Base-by-base conservation (phyloP, 2,888 invertebrate species). In the Sarcophaga rosellei region DNA sequence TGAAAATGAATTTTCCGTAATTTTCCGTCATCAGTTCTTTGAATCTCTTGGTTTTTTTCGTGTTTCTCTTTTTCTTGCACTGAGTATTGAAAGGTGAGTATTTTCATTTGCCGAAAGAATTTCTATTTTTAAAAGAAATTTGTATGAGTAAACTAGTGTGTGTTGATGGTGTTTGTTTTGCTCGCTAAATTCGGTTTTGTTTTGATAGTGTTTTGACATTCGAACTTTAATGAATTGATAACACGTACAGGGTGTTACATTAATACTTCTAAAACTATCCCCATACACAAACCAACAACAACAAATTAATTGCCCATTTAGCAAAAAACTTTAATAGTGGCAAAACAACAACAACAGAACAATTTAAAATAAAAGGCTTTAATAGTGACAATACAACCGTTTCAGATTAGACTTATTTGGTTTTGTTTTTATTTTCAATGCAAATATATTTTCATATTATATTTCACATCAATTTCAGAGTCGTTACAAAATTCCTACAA, bases 41-140 rank as follows among this genome's bases (percentile, higher is more conserved):
- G 21, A 25, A 10, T 74, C 47, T 69, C 10, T 76, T 35, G 1
- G 35, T 35, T 35, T 10, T 25, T 25, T 35, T 35, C 8, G 35
- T 10, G 8, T 12, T 35, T 80, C 47, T 62, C 10, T 74, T 53
- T 47, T 72, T 77, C 65, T 65, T 76, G 80, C 72, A 83, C 77
- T 76, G 68, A 73, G 62, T 68, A n/a, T 12, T 45, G 57, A 63
- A 44, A 53, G 59, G 21, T 45, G 53, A 82, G 53, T 66, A 53
- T 68, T 5, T 66, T 57, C 21, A 53, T 47, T 75, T 6, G 5
- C 45, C 59, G 17, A 11, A 74, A 57, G 21, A 8, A 78, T 68
- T 59, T 86, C 86, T 86, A 86, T 86, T 86, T 86, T 83, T 86
- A 86, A 86, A 53, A 83, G 17, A 68, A 75, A 59, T 73, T 21